These are phyloP conservation scores for Aphis craccivora DNA, from an alignment of 1,140 invertebrate species.

Conservation along the genomic window DNA sequence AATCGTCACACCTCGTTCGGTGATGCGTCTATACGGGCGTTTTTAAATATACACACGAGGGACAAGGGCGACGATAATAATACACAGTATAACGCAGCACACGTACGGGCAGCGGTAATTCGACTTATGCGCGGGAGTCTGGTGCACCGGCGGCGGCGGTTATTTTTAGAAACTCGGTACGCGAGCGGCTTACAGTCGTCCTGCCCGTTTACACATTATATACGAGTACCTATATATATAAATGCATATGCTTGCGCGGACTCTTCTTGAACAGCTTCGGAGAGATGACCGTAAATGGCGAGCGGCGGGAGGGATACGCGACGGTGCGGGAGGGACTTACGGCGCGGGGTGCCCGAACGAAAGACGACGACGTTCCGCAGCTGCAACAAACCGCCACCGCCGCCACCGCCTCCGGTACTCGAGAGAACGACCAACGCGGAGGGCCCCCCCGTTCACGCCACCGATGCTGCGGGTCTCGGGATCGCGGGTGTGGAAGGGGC, in stretches of 20 bases:
- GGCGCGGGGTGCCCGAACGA: background rate
- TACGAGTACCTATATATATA: too few species aligned
- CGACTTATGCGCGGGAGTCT: background rate
- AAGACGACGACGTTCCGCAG: background rate
- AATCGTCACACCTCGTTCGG: background rate
- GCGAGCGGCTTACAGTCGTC: background rate
- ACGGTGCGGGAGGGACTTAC: background rate
- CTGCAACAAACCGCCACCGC: background rate
- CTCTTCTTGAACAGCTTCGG: background rate
- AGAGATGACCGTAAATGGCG: slow-evolving; percentile 48
- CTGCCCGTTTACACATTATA: too few species aligned
- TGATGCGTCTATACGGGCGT: background rate
- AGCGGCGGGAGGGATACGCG: background rate
- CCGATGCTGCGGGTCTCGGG: too few species aligned
- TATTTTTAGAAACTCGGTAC: slow-evolving; percentile 18
- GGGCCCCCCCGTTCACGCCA: background rate
- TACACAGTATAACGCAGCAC: background rate
- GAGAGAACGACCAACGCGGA: slow-evolving; percentile 30
- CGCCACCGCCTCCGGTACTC: background rate
- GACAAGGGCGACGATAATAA: background rate
- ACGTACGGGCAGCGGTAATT: background rate
- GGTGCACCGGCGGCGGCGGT: background rate
- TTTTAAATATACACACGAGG: background rate
- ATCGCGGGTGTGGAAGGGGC: background rate
- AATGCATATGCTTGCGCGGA: background rate